Evolutionary conservation across 37 sponge, comb jelly and placozoan genomes (phyloP).

Genomic region (Oscarella lobularis): DNA sequence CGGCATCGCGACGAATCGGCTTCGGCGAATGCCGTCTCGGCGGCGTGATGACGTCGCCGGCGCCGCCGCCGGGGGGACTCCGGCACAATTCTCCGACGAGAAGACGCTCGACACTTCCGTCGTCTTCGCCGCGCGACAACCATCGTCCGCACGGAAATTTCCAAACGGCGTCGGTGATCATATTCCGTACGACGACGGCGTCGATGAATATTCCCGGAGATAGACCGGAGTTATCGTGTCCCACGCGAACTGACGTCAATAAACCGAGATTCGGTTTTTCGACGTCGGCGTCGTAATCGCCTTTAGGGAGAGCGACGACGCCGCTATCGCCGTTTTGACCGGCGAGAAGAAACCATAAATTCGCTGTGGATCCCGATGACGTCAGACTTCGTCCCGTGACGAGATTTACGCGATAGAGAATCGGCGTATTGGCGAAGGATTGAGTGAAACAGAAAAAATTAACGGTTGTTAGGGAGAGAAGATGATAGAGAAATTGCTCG

Average conservation of each 20-base stretch:
- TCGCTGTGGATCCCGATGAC: constrained; percentile 24
- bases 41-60: not conserved
- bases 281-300: constrained; percentile 48
- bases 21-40: not conserved
- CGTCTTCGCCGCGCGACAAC: constrained; percentile 56
- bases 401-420: constrained; percentile 54
- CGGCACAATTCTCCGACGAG: constrained; percentile 42
- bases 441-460: constrained; percentile 88
- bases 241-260: constrained; percentile 60
- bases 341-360: constrained; percentile 45
- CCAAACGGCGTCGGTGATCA: constrained; percentile 31
- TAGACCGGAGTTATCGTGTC: constrained; percentile 81
- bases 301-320: constrained; percentile 24
- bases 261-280: constrained; percentile 70
- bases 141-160: constrained; percentile 53
- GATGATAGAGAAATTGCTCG: constrained; percentile 81
- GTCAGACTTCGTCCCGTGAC: constrained; percentile 42
- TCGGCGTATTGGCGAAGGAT: constrained; percentile 36
- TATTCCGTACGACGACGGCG: constrained; percentile 66
- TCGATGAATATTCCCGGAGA: constrained; percentile 63
- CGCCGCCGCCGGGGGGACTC: too few species aligned
- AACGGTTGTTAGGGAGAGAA: constrained; percentile 72
- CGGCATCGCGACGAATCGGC: not conserved
- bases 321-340: constrained; percentile 61
- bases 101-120: constrained; percentile 71